phyloP scores from a whole-genome alignment of 2,888 invertebrate genomes.

The Dasysyrphus albostriatus region DNA sequence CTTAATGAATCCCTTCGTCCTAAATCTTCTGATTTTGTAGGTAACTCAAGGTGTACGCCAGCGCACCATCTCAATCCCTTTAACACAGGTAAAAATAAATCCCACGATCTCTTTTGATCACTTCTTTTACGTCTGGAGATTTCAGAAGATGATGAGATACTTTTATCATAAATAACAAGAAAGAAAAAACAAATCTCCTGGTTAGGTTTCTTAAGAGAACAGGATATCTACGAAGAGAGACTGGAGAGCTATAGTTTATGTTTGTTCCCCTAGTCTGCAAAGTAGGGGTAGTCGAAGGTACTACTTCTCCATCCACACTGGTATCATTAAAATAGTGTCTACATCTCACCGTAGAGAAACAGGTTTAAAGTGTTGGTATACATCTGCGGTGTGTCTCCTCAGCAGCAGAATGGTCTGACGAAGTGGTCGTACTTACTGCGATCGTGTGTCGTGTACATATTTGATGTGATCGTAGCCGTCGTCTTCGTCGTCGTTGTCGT shows the following conservation, averaged over 20 bases:
- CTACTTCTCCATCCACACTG: slow-evolving; percentile 43
- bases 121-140: slow-evolving; percentile 29
- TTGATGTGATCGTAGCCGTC: slow-evolving; percentile 17
- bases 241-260: slow-evolving; percentile 4
- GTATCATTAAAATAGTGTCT: slow-evolving; percentile 29
- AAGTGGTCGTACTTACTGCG: slow-evolving; percentile 41
- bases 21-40: slow-evolving; percentile 71
- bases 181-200: slow-evolving; percentile 22
- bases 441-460: slow-evolving; percentile 48
- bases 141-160: slow-evolving; percentile 52
- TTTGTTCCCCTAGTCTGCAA: slow-evolving; percentile 57
- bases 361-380: slow-evolving; percentile 58
- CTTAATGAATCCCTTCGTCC: slow-evolving; percentile 83
- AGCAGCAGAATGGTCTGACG: slow-evolving; percentile 51
- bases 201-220: slow-evolving; percentile 39
- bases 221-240: slow-evolving; percentile 23
- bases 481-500: slow-evolving; percentile 20
- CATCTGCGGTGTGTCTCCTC: slow-evolving; percentile 50
- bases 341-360: slow-evolving; percentile 47
- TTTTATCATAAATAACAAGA: slow-evolving; percentile 39
- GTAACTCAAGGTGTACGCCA: slow-evolving; percentile 49
- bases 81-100: slow-evolving; percentile 65
- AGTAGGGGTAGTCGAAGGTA: slow-evolving; percentile 24
- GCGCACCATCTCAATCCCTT: slow-evolving; percentile 57
- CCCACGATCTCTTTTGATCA: slow-evolving; percentile 69